These are phyloP conservation scores for Myiopsitta monachus DNA, from an alignment of 2,113 vertebrate species.

Conservation along the genomic window DNA sequence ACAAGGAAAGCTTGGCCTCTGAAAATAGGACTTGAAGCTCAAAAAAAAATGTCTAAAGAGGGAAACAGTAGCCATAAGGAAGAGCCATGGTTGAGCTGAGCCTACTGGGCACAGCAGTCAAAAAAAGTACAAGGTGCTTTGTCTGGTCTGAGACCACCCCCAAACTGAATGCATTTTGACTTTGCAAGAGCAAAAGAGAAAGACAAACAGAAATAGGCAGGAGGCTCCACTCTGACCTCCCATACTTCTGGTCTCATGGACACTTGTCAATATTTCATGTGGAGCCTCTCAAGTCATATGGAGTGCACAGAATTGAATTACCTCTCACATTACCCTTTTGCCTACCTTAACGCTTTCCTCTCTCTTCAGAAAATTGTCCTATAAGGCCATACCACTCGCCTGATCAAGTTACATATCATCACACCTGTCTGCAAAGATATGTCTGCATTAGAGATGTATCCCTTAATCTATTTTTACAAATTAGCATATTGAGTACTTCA, in stretches of 20 bases:
- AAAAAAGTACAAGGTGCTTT: background rate
- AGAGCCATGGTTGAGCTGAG: background rate
- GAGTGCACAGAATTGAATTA: conserved; percentile 69
- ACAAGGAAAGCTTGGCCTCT: background rate
- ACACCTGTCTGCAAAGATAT: conserved; percentile 47
- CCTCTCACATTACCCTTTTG: conserved; percentile 39
- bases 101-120: rapidly evolving
- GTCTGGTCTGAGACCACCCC: background rate
- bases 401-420: conserved; percentile 55
- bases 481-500: conserved; percentile 21
- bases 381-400: background rate
- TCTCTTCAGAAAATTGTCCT: conserved; percentile 7
- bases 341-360: conserved; percentile 17
- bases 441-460: background rate
- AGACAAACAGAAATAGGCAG: background rate
- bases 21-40: background rate
- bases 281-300: conserved; percentile 43
- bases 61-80: background rate
- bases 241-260: background rate
- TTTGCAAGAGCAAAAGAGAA: background rate
- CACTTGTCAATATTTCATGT: conserved; percentile 50
- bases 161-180: background rate
- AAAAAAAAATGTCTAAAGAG: background rate
- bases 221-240: conserved; percentile 2
- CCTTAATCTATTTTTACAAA: conserved; percentile 32